Evolutionary conservation across 23 tunicate genomes (phyloP).

Genomic region (Botrylloides violaceus): DNA sequence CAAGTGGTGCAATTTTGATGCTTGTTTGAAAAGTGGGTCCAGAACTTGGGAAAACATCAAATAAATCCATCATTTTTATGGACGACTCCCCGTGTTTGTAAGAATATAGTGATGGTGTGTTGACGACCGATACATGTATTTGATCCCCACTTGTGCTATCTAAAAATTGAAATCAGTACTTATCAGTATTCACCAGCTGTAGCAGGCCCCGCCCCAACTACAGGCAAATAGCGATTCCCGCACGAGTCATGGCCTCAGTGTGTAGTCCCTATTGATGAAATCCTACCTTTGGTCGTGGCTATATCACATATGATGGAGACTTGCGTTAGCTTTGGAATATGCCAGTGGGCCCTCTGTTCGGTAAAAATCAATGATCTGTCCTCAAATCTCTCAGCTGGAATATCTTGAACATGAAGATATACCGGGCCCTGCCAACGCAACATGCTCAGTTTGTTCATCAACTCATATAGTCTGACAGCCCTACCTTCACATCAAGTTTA

Average conservation of each 20-base stretch:
- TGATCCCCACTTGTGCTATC: constrained; percentile 25
- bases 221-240: too few relatives aligned
- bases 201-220: too few relatives aligned
- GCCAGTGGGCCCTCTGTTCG: constrained; percentile 86
- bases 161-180: too few relatives aligned
- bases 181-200: too few relatives aligned
- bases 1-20: constrained; percentile 76
- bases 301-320: constrained; percentile 72
- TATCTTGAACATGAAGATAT: constrained; percentile 51
- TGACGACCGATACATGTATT: constrained; percentile 41
- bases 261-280: too few relatives aligned
- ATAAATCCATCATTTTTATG: constrained; percentile 55
- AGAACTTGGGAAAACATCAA: constrained; percentile 64
- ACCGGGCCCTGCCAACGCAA: constrained; percentile 62
- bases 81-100: constrained; percentile 9
- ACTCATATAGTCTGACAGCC: not conserved
- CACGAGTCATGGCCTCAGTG: too few relatives aligned
- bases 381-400: constrained; percentile 58
- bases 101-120: constrained; percentile 43
- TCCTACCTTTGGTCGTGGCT: constrained; percentile 15
- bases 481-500: constrained; percentile 9
- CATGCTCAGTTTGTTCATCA: not conserved
- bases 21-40: constrained; percentile 60
- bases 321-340: constrained; percentile 74
- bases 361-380: constrained; percentile 69